These are phyloP conservation scores for Pachyrhynchus sulphureomaculatus DNA, from an alignment of 1,140 invertebrate species.

Conservation along the genomic window DNA sequence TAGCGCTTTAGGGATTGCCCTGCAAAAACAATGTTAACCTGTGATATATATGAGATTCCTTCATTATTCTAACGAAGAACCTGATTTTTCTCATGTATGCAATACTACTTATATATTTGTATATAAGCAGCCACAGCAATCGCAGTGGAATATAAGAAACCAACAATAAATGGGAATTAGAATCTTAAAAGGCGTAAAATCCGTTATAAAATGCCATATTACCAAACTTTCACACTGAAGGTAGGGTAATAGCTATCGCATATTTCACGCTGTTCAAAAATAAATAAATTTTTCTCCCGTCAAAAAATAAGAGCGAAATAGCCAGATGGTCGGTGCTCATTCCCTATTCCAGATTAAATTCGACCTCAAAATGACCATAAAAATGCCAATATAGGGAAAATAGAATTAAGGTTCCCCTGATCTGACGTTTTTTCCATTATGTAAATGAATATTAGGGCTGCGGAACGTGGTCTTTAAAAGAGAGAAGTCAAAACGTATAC, in stretches of 20 bases:
- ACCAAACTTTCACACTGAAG: background rate
- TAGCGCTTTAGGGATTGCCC: too few species aligned
- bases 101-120: too few species aligned
- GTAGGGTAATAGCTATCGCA: too few species aligned
- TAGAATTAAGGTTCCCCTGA: conserved; percentile 27
- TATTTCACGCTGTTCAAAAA: conserved; percentile 3
- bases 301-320: conserved; percentile 5
- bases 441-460: conserved; percentile 26
- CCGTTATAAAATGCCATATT: conserved; percentile 7
- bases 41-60: too few species aligned
- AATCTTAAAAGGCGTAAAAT: background rate
- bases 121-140: too few species aligned
- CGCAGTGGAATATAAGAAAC: too few species aligned
- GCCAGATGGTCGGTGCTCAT: conserved; percentile 11
- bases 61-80: too few species aligned
- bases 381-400: conserved; percentile 33
- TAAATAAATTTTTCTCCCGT: conserved; percentile 2
- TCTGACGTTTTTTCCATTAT: conserved; percentile 33
- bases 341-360: conserved; percentile 27
- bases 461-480: conserved; percentile 1
- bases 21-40: too few species aligned
- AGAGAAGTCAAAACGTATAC: conserved; percentile 8
- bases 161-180: too few species aligned
- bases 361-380: conserved; percentile 30
- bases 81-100: too few species aligned